Base-by-base conservation (phyloP, 2,888 invertebrate species). In the Cosmopolites sordidus region DNA sequence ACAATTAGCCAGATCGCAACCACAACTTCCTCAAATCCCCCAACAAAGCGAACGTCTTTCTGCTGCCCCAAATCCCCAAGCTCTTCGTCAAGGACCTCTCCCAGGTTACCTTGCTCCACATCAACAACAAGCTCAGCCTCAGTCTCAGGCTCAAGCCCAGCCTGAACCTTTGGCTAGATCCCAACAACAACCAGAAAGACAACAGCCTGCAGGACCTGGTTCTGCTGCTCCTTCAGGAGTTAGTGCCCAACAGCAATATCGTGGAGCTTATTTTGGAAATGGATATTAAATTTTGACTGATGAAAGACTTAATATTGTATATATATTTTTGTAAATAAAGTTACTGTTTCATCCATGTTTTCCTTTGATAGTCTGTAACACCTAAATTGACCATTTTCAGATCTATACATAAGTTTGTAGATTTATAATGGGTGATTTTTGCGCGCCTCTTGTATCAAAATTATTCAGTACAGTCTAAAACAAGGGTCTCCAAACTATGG, bases 201-300 rank as follows among this genome's bases (percentile, higher is more conserved):
- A 40, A 16, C 41, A 30, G 40, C 18, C 1, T 9, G 27, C 9
- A 1, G 1, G 17, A 37, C 16, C 22, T 8, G 22, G 22, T 22
- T 8, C 22, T 8, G 4, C 47, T 11, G 55, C 51, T 14, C 43
- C 55, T 11, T 51, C 55, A 3, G 51, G 55, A n/a, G 6, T 8
- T 22, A 55, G 45, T 18, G 33, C 30, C 8, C 40, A 48, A 37
- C 48, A 43, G 22, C 44, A 41, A 9, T 3, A 48, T 17, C 52
- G 43, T 42, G 43, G 43, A n/a, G 43, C 41, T 0, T 53, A 48
- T n/a, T 27, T 43, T 16, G 30, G 27, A 22, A 22, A 22, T 22
- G 22, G 22, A 22, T 22, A 22, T 8, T 22, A 22, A 22, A 22
- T 3, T 8, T 5, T 22, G 22, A 22, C 22, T 22, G 22, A 22